Evolutionary conservation across 2,888 invertebrate genomes (phyloP).

Genomic region (Epinotia ramella): DNA sequence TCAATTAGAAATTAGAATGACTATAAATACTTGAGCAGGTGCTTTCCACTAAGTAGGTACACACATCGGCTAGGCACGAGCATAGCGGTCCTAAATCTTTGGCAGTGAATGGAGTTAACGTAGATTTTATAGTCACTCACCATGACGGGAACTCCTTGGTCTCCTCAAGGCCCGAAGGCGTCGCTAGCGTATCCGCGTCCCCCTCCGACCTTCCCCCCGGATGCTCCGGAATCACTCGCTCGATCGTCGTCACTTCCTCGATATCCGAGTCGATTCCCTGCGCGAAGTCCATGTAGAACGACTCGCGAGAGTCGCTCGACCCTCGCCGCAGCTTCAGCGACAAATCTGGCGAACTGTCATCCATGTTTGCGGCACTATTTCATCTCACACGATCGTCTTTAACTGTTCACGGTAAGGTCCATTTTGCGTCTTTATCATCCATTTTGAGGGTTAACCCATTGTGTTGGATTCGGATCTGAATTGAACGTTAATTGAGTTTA

Average conservation of each 20-base stretch:
- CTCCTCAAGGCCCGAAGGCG: conserved; percentile 81
- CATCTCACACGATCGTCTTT: conserved; percentile 38
- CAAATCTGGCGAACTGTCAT: conserved; percentile 94
- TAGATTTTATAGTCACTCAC: conserved; percentile 60
- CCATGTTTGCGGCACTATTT: conserved; percentile 67
- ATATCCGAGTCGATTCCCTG: conserved; percentile 96
- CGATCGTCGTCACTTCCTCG: conserved; percentile 92
- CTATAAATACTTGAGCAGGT: too few relatives aligned
- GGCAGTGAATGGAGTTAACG: too few relatives aligned
- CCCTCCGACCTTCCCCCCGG: conserved; percentile 77
- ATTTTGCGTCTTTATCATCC: conserved; percentile 61
- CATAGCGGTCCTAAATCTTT: too few relatives aligned
- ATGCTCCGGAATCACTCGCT: conserved; percentile 83
- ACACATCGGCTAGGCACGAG: too few relatives aligned
- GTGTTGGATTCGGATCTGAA: conserved; percentile 28
- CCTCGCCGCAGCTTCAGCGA: conserved; percentile 94
- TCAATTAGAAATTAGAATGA: too few relatives aligned
- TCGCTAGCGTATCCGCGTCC: conserved; percentile 79
- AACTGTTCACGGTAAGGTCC: conserved; percentile 50
- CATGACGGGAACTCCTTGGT: conserved; percentile 79
- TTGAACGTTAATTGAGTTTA: conserved; percentile 23
- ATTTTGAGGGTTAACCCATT: conserved; percentile 59
- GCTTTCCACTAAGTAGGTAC: too few relatives aligned
- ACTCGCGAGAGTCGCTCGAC: conserved; percentile 94
- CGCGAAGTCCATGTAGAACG: conserved; percentile 96